Conservation (phyloP, 2,797 vertebrate genomes). For the Sebastolobus alascanus region DNA sequence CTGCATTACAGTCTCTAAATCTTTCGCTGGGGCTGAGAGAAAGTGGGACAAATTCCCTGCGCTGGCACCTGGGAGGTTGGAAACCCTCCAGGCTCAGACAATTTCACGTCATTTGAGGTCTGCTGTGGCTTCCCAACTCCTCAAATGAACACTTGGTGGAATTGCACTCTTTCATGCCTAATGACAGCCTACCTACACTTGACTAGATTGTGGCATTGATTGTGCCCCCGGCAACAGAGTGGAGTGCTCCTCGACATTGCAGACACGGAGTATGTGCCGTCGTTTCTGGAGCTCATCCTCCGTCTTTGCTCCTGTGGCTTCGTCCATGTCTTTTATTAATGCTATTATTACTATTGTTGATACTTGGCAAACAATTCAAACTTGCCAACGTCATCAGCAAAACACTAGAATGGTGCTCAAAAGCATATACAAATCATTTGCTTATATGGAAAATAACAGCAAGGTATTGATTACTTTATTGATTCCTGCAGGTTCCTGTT, state of each 20-base stretch:
- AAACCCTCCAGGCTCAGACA: slow-evolving; percentile 68
- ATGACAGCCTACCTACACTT: slow-evolving; percentile 75
- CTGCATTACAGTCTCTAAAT: slow-evolving; percentile 61
- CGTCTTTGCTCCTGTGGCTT: slow-evolving; percentile 22
- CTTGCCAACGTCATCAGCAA: background rate
- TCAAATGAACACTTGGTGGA: slow-evolving; percentile 80
- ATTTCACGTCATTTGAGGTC: slow-evolving; percentile 71
- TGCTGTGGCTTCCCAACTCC: slow-evolving; percentile 65
- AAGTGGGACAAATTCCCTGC: slow-evolving; percentile 77
- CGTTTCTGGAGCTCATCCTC: slow-evolving; percentile 17
- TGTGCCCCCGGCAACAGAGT: slow-evolving; percentile 60
- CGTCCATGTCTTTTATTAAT: background rate
- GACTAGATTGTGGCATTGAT: slow-evolving; percentile 81
- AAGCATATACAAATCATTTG: background rate
- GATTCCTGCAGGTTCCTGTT: slow-evolving; percentile 5
- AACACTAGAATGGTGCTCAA: slow-evolving; percentile 1
- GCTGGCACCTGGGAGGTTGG: slow-evolving; percentile 72
- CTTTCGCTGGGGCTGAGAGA: slow-evolving; percentile 61
- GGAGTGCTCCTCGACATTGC: slow-evolving; percentile 66
- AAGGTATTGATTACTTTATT: background rate
- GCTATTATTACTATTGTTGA: background rate
- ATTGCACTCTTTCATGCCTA: slow-evolving; percentile 74
- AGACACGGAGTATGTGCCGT: slow-evolving; percentile 27
- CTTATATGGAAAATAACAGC: background rate
- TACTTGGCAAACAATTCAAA: background rate